Percentiles rank a stretch among this genome's conserved stretches.
Conservation (phyloP, 2,113 vertebrate species). For the Glaucidium brasilianum region DNA sequence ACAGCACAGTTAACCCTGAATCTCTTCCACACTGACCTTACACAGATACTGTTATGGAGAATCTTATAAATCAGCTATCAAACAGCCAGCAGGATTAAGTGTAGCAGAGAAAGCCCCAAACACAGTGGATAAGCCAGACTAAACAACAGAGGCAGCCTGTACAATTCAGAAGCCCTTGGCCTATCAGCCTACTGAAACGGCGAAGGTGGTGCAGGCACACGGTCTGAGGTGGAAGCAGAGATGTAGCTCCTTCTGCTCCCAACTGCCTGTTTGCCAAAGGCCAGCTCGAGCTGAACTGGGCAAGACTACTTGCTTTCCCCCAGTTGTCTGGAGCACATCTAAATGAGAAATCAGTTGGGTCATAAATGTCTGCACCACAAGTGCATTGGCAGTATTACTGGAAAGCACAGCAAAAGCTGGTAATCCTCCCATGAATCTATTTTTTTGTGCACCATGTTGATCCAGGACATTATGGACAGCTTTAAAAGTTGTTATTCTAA, state of each 20-base stretch:
- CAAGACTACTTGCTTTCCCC: neutral
- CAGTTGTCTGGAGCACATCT: neutral
- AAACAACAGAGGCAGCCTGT: neutral
- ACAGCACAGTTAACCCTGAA: neutral
- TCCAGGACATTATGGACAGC: rapidly evolving
- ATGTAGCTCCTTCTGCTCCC: neutral
- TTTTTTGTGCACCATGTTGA: rapidly evolving
- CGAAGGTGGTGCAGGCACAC: neutral
- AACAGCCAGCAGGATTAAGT: neutral
- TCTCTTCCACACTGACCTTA: neutral
- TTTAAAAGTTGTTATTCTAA: neutral
- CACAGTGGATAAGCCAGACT: neutral
- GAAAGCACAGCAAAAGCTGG: neutral
- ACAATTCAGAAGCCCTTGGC: neutral
- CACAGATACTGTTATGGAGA: neutral
- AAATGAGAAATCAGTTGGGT: neutral
- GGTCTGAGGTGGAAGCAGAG: neutral
- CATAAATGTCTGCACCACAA: neutral
- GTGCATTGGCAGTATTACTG: neutral
- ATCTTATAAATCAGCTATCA: neutral
- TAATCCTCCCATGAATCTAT: neutral
- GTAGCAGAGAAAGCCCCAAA: neutral
- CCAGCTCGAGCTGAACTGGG: neutral
- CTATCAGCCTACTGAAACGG: neutral
- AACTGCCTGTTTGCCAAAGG: neutral